A percentile compares a stretch with the other conserved stretches of the same genome.
Evolutionary conservation across 2,797 vertebrate genomes (phyloP).

Genomic region (Phyllotis vaccarum): DNA sequence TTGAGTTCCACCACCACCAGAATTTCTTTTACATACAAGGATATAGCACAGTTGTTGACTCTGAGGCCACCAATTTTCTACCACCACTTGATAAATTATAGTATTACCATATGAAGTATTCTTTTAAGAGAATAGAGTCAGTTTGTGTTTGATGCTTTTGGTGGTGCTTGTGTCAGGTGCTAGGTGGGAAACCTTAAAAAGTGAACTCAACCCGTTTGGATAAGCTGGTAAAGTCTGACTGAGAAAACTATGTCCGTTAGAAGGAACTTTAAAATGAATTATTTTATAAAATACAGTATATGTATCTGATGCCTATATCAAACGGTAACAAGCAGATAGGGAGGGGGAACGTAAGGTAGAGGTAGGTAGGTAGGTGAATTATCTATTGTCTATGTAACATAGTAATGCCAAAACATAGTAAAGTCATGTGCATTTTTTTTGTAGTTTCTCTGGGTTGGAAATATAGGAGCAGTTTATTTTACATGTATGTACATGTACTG

Average conservation of each 20-base stretch:
- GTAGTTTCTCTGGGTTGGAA: background rate
- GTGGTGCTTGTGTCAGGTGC: background rate
- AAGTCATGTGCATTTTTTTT: too few species aligned
- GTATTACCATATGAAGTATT: background rate
- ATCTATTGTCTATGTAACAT: background rate
- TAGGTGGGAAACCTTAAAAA: background rate
- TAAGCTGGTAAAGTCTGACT: background rate
- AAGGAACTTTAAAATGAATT: background rate
- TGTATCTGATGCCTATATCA: background rate
- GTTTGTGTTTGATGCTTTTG: background rate
- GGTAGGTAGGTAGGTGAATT: background rate
- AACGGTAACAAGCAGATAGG: background rate
- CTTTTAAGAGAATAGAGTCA: background rate
- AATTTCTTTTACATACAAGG: background rate
- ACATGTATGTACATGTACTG: background rate
- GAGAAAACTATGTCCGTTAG: background rate
- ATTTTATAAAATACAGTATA: background rate
- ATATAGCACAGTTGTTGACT: background rate
- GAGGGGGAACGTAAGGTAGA: background rate
- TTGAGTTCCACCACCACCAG: background rate
- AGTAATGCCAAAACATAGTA: too few species aligned
- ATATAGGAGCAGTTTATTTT: background rate
- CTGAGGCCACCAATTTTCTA: background rate
- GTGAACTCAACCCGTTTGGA: background rate
- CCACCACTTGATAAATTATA: background rate